Conservation (phyloP, 2,797 vertebrate species). For the Coranthus polyacanthus region DNA sequence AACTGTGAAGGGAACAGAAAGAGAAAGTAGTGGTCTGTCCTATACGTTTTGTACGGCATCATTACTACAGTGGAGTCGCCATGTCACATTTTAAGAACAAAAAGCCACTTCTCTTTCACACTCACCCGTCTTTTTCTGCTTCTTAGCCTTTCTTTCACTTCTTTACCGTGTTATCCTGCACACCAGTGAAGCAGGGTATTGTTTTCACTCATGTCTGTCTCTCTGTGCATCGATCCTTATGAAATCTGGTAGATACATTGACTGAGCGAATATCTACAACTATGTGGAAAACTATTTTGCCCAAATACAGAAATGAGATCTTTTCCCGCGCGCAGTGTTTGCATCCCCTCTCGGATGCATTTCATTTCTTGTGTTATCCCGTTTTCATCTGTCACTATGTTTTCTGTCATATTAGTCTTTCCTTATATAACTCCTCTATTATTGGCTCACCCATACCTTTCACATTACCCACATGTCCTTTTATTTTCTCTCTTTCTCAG, state of each 20-base stretch:
- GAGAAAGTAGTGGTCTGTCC: slow-evolving; percentile 18
- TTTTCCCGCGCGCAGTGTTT: neutral
- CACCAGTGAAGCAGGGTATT: too few species aligned
- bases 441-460: neutral
- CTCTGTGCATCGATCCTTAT: too few species aligned
- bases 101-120: neutral
- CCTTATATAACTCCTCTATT: slow-evolving; percentile 19
- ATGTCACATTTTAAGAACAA: slow-evolving; percentile 15
- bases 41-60: slow-evolving; percentile 22
- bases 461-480: slow-evolving; percentile 1
- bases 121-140: neutral
- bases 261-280: too few species aligned
- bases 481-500: slow-evolving; percentile 12
- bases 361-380: neutral
- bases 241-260: too few species aligned
- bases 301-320: too few species aligned
- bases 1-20: slow-evolving; percentile 28
- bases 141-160: neutral
- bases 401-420: slow-evolving; percentile 13
- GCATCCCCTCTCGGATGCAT: too few species aligned
- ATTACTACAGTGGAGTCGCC: slow-evolving; percentile 22
- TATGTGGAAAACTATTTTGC: too few species aligned
- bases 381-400: slow-evolving; percentile 9
- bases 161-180: too few species aligned
- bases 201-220: too few species aligned